Percentiles rank a stretch among this genome's conserved stretches.
Evolutionary conservation across 2,888 invertebrate species (phyloP).

Genomic region (Pristionchus entomophagus): DNA sequence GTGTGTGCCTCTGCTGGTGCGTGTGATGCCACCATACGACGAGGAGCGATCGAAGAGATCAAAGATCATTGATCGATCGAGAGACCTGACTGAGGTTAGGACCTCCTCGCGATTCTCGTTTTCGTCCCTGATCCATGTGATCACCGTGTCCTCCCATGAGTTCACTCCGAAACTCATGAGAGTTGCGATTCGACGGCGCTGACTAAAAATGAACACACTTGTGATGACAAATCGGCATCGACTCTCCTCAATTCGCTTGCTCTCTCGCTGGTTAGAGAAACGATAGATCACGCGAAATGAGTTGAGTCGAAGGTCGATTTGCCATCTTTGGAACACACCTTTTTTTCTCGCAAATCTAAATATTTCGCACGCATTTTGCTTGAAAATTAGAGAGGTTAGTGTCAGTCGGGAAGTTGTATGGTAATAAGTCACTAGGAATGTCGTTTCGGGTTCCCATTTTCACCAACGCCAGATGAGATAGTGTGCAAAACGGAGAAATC

Average conservation of each 20-base stretch:
- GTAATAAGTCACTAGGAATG: background rate
- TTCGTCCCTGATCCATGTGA: conserved; percentile 71
- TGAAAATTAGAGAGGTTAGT: too few species aligned
- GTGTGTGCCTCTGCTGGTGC: background rate
- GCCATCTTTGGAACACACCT: too few species aligned
- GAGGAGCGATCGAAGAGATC: conserved; percentile 7
- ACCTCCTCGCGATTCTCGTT: conserved; percentile 65
- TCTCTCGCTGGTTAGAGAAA: too few species aligned
- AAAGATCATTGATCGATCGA: conserved; percentile 4
- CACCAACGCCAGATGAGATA: too few species aligned
- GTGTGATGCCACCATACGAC: background rate
- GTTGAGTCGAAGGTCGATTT: background rate
- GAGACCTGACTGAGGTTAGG: conserved; percentile 63
- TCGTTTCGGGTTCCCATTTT: too few species aligned
- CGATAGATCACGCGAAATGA: too few species aligned
- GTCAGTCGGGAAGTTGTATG: too few species aligned
- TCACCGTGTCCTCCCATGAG: conserved; percentile 72
- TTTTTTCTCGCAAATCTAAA: background rate
- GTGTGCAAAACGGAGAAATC: background rate
- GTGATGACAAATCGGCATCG: too few species aligned
- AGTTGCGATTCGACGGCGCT: conserved; percentile 73
- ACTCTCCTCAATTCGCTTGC: too few species aligned
- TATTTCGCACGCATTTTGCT: background rate
- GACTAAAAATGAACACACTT: conserved; percentile 60
- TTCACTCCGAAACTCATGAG: conserved; percentile 73